Evolutionary conservation across 2,797 vertebrate genomes (phyloP).

Genomic region (Schizopygopsis malacanthus): DNA sequence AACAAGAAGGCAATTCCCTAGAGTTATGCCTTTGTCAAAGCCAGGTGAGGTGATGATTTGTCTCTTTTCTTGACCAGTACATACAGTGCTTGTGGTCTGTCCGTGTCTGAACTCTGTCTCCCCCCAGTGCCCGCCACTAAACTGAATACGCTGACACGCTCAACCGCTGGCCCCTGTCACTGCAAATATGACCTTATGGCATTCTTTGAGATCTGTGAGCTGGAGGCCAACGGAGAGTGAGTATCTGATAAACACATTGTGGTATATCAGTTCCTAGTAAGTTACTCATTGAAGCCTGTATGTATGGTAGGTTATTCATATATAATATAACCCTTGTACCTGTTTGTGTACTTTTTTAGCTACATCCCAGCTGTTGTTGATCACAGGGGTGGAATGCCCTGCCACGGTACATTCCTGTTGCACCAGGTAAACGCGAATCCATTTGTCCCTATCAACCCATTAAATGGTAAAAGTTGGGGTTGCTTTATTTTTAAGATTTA

Average conservation of each 20-base stretch:
- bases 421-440: slow-evolving; percentile 87
- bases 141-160: slow-evolving; percentile 89
- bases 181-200: slow-evolving; percentile 98
- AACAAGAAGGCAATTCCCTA: slow-evolving; percentile 91
- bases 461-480: not conserved
- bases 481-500: not conserved
- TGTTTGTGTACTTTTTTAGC: slow-evolving; percentile 70
- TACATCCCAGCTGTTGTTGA: slow-evolving; percentile 97
- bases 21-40: slow-evolving; percentile 97
- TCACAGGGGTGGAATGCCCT: slow-evolving; percentile 94
- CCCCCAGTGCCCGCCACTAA: slow-evolving; percentile 94
- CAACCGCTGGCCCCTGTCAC: slow-evolving; percentile 90
- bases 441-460: not conserved
- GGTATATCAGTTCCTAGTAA: not conserved
- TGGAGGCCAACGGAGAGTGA: slow-evolving; percentile 98
- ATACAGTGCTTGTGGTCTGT: slow-evolving; percentile 1
- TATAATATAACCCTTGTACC: slow-evolving; percentile 43
- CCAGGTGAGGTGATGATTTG: slow-evolving; percentile 82
- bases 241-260: slow-evolving; percentile 67
- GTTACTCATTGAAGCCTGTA: slow-evolving; percentile 5
- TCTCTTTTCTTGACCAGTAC: not conserved
- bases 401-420: slow-evolving; percentile 93
- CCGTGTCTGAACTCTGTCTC: slow-evolving; percentile 14
- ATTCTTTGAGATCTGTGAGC: slow-evolving; percentile 98
- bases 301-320: slow-evolving; percentile 14